Conservation (phyloP, 1,140 invertebrate species). For the Rhyzopertha dominica region DNA sequence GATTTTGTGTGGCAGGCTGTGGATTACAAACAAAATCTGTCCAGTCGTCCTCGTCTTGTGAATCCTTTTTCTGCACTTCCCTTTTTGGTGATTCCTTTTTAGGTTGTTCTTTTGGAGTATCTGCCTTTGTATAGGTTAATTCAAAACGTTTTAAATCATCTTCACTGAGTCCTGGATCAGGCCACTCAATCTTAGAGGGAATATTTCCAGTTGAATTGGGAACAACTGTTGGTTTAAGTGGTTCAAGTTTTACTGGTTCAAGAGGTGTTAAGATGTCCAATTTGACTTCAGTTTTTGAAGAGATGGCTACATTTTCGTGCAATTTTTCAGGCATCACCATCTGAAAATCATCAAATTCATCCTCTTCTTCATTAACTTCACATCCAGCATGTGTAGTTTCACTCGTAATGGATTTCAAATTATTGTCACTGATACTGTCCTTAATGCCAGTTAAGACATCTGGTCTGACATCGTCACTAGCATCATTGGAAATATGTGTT, state of each 20-base stretch:
- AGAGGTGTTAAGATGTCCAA: conserved; percentile 23
- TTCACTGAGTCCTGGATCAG: conserved; percentile 58
- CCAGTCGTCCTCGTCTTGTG: conserved; percentile 42
- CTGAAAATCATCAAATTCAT: conserved; percentile 41
- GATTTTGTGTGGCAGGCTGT: conserved; percentile 28
- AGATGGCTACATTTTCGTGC: conserved; percentile 5
- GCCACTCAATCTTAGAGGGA: conserved; percentile 56
- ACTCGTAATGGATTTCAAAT: too few relatives aligned
- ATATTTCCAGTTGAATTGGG: background rate
- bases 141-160: conserved; percentile 51
- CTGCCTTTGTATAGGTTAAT: conserved; percentile 21
- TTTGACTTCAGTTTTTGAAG: conserved; percentile 1
- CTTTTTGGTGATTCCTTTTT: conserved; percentile 5
- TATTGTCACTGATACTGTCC: conserved; percentile 10
- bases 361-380: conserved; percentile 16
- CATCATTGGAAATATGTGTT: conserved; percentile 39
- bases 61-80: conserved; percentile 7
- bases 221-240: conserved; percentile 4
- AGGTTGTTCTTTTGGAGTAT: conserved; percentile 10
- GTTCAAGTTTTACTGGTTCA: conserved; percentile 23
- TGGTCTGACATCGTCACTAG: conserved; percentile 7
- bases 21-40: conserved; percentile 40
- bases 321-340: conserved; percentile 22
- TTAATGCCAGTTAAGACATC: background rate
- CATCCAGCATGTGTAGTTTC: too few relatives aligned